Conservation (phyloP, 2,113 vertebrate genomes). For the Carollia perspicillata region DNA sequence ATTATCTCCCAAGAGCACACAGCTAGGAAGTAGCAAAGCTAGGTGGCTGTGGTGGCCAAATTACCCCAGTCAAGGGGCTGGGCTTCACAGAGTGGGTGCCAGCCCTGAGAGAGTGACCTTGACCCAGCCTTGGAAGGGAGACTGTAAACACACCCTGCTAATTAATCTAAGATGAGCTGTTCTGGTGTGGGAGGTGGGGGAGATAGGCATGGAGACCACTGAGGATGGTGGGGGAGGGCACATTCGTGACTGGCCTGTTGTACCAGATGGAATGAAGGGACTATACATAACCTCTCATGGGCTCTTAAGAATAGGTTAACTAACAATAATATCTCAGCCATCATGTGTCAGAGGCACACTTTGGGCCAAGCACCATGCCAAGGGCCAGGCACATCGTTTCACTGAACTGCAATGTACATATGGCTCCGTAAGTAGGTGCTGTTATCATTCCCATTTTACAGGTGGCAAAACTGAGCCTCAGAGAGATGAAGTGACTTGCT, state of each 20-base stretch:
- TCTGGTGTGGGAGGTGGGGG: background rate
- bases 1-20: background rate
- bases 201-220: background rate
- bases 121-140: background rate
- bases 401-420: background rate
- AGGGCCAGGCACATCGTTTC: rapidly evolving
- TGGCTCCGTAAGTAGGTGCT: too few species aligned
- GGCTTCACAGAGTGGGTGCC: background rate
- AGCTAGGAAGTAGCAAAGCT: background rate
- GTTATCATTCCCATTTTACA: background rate
- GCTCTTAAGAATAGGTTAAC: background rate
- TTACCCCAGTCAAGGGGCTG: background rate
- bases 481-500: background rate
- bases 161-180: background rate
- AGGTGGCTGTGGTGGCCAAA: background rate
- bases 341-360: too few species aligned
- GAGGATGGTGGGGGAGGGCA: background rate
- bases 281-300: background rate
- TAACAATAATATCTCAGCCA: background rate
- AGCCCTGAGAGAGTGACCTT: background rate
- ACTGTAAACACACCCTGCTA: background rate
- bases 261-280: background rate
- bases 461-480: background rate
- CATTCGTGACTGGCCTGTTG: background rate
- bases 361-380: background rate